Percentiles rank a stretch among this genome's conserved stretches.
Evolutionary conservation across 2,797 vertebrate genomes (phyloP).

Genomic region (Betta splendens): DNA sequence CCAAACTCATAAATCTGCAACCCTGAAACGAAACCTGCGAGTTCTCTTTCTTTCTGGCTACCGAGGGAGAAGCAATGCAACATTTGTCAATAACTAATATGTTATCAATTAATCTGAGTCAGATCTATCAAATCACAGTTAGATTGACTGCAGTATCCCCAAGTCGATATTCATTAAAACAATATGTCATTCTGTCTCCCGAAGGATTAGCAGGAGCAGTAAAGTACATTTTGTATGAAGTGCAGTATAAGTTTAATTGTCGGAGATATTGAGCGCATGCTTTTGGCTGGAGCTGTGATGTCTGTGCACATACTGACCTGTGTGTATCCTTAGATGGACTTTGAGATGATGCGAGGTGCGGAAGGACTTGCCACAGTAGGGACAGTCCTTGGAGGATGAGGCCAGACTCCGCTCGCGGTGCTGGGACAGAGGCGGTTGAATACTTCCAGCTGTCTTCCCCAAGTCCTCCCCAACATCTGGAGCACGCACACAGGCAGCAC

Average conservation of each 20-base stretch:
- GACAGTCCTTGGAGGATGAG: constrained; percentile 96
- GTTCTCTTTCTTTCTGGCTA: neutral
- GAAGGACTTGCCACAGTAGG: constrained; percentile 98
- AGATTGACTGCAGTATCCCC: constrained; percentile 47
- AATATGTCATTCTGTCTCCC: constrained; percentile 64
- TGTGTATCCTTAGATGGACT: constrained; percentile 99
- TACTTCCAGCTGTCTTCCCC: constrained; percentile 86
- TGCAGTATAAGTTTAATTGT: constrained; percentile 62
- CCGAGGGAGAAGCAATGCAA: constrained; percentile 8
- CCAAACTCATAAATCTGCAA: too few species aligned
- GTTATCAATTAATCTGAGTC: constrained; percentile 45
- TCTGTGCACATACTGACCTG: constrained; percentile 86
- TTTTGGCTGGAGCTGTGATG: neutral
- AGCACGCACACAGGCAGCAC: constrained; percentile 50
- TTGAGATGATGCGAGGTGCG: constrained; percentile 98
- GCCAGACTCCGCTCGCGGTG: constrained; percentile 92
- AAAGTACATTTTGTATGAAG: constrained; percentile 62
- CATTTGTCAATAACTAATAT: constrained; percentile 39
- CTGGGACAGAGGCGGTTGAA: constrained; percentile 89
- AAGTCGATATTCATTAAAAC: constrained; percentile 57
- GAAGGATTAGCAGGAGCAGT: constrained; percentile 56
- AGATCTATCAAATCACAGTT: constrained; percentile 47
- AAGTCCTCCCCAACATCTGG: constrained; percentile 96
- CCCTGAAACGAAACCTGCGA: neutral
- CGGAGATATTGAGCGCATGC: constrained; percentile 1